A percentile compares a stretch with the other conserved stretches of the same genome.
These are phyloP conservation scores for Caenorhabditis briggsae DNA, from an alignment of 1,140 invertebrate genomes.

Conservation along the genomic window DNA sequence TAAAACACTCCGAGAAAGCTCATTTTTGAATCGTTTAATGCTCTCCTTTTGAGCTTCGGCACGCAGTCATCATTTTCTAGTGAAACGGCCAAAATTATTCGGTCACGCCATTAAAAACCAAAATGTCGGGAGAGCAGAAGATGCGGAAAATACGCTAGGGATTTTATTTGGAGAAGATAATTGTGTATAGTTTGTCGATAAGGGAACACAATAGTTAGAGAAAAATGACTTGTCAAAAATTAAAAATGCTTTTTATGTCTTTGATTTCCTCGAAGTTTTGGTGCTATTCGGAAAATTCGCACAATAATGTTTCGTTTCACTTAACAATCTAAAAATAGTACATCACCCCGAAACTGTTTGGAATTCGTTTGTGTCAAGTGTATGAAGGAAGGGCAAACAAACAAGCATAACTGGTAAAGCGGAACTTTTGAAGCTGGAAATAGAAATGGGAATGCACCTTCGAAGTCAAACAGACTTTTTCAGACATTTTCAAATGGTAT, in stretches of 20 bases:
- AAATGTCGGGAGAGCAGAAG: neutral
- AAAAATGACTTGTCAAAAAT: too few species aligned
- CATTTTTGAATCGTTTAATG: neutral
- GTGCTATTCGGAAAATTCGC: too few species aligned
- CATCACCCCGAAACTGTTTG: neutral
- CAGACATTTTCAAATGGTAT: neutral
- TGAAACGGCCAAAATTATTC: neutral
- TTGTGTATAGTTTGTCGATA: too few species aligned
- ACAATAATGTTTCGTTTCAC: neutral
- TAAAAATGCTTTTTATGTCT: too few species aligned
- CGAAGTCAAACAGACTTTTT: neutral
- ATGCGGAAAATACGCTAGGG: too few species aligned
- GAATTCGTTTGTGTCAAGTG: neutral
- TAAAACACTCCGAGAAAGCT: too few species aligned
- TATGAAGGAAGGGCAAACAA: neutral
- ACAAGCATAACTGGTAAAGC: constrained; percentile 28
- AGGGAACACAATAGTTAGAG: too few species aligned
- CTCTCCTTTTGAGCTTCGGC: neutral
- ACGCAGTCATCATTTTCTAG: neutral
- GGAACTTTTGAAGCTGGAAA: neutral
- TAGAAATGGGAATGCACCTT: neutral
- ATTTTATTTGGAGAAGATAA: too few species aligned
- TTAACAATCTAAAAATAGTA: neutral
- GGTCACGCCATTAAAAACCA: constrained; percentile 29
- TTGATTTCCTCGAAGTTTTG: too few species aligned